phyloP scores from a whole-genome alignment of 2,888 invertebrate genomes.

The Cyclophora albipunctata region DNA sequence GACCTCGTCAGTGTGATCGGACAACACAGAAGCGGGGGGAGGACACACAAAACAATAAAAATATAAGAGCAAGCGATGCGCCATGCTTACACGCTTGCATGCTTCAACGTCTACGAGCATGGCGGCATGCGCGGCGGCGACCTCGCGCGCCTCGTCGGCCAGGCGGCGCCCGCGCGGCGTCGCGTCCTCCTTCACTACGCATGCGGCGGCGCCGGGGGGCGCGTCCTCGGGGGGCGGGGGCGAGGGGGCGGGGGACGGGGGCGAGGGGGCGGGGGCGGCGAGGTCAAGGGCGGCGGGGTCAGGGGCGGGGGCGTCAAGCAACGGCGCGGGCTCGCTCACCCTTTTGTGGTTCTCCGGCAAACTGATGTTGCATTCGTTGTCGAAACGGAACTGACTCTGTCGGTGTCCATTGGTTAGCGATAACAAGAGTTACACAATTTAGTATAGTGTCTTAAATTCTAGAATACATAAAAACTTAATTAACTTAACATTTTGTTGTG shows the following conservation, averaged over 20 bases:
- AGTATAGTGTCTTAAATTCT: conserved; percentile 1
- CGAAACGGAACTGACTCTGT: conserved; percentile 99
- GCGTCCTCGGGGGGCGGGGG: conserved; percentile 30
- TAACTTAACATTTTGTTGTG: too few relatives aligned
- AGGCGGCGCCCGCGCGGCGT: conserved; percentile 60
- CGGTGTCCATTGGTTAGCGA: conserved; percentile 51
- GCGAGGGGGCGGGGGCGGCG: conserved; percentile 1
- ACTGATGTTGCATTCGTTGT: conserved; percentile 98
- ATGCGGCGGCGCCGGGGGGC: conserved; percentile 39
- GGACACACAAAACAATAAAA: conserved; percentile 26
- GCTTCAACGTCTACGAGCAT: conserved; percentile 77
- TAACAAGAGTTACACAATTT: conserved; percentile 37
- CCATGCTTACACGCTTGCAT: conserved; percentile 83
- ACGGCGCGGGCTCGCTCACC: conserved; percentile 84
- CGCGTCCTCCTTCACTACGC: conserved; percentile 66
- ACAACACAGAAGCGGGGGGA: conserved; percentile 29
- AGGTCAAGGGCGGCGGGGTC: conserved; percentile 18
- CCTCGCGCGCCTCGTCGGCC: conserved; percentile 69
- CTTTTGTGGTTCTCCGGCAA: conserved; percentile 98
- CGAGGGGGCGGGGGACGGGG: conserved; percentile 15
- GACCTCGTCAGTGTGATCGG: not conserved
- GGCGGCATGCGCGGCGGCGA: conserved; percentile 69
- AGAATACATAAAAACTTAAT: too few relatives aligned
- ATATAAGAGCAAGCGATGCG: conserved; percentile 50
- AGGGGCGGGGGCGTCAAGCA: conserved; percentile 54